Conservation (phyloP, 2,113 vertebrate species). For the Hemicordylus capensis region DNA sequence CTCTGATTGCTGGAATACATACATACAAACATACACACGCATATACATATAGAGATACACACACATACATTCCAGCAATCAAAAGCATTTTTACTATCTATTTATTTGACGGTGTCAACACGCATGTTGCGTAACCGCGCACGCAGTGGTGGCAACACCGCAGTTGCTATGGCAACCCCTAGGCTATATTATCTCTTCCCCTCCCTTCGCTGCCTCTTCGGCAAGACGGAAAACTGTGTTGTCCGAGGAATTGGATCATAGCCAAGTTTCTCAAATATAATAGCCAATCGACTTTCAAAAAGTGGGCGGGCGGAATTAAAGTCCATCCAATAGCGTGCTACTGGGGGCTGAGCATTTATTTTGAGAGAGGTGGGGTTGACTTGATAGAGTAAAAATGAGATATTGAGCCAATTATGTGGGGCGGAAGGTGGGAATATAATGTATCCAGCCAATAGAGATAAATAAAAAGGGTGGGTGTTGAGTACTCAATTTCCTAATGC, state of each 20-base stretch:
- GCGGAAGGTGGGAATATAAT: not conserved
- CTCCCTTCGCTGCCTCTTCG: not conserved
- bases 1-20: too few species aligned
- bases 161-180: not conserved
- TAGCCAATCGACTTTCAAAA: not conserved
- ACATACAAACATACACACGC: too few species aligned
- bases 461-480: not conserved
- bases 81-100: too few species aligned
- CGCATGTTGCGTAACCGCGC: too few species aligned
- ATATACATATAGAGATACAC: too few species aligned
- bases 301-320: not conserved
- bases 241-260: not conserved
- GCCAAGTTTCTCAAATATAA: not conserved
- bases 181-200: not conserved
- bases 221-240: not conserved
- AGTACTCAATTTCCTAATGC: not conserved
- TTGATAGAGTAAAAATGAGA: not conserved
- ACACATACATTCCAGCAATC: too few species aligned
- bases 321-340: not conserved
- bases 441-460: not conserved
- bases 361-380: fast-evolving
- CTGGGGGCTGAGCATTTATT: not conserved
- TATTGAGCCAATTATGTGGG: not conserved
- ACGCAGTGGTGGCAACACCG: too few species aligned
- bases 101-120: too few species aligned